Conservation (phyloP, 1,140 invertebrate species). For the Diachasmimorpha longicaudata region DNA sequence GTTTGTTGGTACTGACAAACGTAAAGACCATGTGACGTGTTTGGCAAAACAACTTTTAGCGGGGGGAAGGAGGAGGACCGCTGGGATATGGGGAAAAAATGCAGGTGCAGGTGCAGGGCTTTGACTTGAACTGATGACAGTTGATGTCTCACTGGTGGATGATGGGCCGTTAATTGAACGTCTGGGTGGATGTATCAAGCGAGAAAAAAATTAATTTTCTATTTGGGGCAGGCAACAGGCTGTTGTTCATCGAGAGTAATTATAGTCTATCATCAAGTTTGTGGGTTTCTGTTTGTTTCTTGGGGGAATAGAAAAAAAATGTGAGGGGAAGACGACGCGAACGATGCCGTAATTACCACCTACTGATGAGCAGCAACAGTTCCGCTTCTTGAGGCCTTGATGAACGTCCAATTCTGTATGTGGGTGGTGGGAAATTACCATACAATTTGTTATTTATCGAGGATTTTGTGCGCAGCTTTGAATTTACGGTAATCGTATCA, state of each 20-base stretch:
- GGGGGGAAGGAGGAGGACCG: too few species aligned
- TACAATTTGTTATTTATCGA: not conserved
- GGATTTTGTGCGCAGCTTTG: not conserved
- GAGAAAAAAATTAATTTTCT: not conserved
- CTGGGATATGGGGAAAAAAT: not conserved
- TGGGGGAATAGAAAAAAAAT: not conserved
- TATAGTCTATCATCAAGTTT: not conserved
- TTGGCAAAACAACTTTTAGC: constrained; percentile 26
- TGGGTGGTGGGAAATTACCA: not conserved
- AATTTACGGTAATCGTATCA: too few species aligned
- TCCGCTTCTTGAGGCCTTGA: not conserved
- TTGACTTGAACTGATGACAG: not conserved
- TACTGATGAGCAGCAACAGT: not conserved
- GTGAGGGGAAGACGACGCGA: not conserved
- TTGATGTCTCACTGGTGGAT: not conserved
- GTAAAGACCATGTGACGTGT: constrained; percentile 21
- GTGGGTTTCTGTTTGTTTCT: not conserved
- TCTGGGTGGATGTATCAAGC: not conserved
- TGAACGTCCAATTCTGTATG: not conserved
- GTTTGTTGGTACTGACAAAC: not conserved
- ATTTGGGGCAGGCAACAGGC: not conserved
- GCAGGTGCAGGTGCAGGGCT: not conserved
- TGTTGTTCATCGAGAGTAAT: not conserved
- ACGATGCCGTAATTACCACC: not conserved
- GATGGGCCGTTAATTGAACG: not conserved